Conservation (phyloP, 2,113 vertebrate species). For the Plestiodon gilberti region DNA sequence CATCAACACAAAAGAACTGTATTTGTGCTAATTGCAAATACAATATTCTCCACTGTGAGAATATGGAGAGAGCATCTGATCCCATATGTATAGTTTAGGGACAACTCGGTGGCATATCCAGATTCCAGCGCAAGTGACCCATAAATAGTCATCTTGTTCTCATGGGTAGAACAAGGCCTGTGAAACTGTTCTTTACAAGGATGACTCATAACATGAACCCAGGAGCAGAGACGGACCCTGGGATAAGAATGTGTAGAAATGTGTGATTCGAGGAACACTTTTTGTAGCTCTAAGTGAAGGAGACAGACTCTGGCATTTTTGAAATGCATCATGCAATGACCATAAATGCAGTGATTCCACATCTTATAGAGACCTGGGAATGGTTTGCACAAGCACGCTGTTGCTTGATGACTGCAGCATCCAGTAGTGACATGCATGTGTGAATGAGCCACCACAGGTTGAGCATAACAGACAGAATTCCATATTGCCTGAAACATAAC, state of each 20-base stretch:
- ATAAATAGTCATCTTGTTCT: slow-evolving; percentile 7
- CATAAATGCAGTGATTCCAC: neutral
- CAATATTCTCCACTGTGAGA: neutral
- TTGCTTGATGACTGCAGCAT: neutral
- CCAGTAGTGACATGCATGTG: neutral
- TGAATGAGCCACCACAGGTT: neutral
- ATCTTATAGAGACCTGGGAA: neutral
- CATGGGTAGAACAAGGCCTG: slow-evolving; percentile 6
- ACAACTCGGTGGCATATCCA: slow-evolving; percentile 18
- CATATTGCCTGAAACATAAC: neutral
- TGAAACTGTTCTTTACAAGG: slow-evolving; percentile 9
- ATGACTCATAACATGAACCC: slow-evolving; percentile 23
- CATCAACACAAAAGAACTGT: neutral
- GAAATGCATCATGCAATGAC: neutral
- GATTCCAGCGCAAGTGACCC: slow-evolving; percentile 10
- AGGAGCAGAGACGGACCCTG: slow-evolving; percentile 1
- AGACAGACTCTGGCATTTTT: neutral
- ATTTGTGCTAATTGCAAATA: neutral
- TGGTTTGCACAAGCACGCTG: neutral
- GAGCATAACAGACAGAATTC: neutral
- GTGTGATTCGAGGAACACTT: neutral
- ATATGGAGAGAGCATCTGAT: slow-evolving; percentile 2
- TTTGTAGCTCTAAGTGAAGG: neutral
- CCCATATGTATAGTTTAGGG: neutral
- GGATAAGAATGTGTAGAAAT: slow-evolving; percentile 16